Conservation (phyloP, 1,140 invertebrate species). For the Drosophila mojavensis region DNA sequence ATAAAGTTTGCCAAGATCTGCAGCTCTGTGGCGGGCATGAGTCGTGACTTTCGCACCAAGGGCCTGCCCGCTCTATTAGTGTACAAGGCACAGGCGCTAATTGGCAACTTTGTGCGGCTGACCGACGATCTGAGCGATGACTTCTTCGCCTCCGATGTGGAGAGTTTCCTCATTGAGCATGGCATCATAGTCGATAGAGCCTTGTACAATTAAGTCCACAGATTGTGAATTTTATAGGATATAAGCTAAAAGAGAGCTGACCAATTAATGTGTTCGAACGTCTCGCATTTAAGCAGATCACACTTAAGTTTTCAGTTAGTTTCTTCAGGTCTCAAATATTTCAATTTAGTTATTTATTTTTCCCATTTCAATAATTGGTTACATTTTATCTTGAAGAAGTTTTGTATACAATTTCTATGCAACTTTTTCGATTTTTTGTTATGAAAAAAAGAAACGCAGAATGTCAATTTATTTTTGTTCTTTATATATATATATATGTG, state of each 20-base stretch:
- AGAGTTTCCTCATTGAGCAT: constrained; percentile 94
- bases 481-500: constrained; percentile 18
- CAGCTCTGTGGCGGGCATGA: constrained; percentile 90
- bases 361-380: constrained; percentile 71
- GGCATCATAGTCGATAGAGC: constrained; percentile 90
- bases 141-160: constrained; percentile 95
- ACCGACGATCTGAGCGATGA: constrained; percentile 95
- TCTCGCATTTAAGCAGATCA: constrained; percentile 32
- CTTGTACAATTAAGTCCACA: constrained; percentile 51
- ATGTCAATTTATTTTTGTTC: constrained; percentile 43
- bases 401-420: constrained; percentile 60
- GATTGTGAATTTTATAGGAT: constrained; percentile 1
- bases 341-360: constrained; percentile 63
- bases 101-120: constrained; percentile 96
- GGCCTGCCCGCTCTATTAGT: constrained; percentile 96
- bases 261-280: constrained; percentile 68
- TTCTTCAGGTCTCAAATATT: constrained; percentile 1
- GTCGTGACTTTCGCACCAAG: constrained; percentile 91
- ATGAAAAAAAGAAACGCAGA: constrained; percentile 44
- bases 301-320: constrained; percentile 30
- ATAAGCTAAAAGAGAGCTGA: constrained; percentile 39
- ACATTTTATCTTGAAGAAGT: constrained; percentile 52
- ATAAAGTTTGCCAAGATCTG: constrained; percentile 96
- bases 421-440: constrained; percentile 41
- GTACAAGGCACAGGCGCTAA: constrained; percentile 94